These are phyloP conservation scores for Autographa gamma DNA, from an alignment of 2,888 invertebrate species.

Conservation along the genomic window DNA sequence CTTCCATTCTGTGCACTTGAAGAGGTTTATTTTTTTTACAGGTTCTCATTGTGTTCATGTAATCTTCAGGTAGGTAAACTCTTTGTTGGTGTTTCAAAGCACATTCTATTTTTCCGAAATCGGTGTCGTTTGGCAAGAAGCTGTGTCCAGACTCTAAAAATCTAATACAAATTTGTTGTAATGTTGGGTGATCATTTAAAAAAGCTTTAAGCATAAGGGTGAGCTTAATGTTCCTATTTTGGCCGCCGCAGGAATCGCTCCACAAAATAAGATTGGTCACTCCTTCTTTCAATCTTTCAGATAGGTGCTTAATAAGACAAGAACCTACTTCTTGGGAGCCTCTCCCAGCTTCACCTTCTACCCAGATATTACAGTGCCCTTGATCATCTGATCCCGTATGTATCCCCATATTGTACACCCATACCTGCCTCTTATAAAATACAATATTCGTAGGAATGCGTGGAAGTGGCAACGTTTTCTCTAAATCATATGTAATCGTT, in stretches of 20 bases:
- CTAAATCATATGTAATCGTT: conserved; percentile 18
- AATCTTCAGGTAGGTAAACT: too few species aligned
- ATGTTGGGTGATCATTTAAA: conserved; percentile 30
- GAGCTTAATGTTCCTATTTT: conserved; percentile 41
- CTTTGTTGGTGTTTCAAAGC: too few species aligned
- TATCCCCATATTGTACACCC: conserved; percentile 31
- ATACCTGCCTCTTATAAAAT: conserved; percentile 30
- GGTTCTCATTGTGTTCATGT: too few species aligned
- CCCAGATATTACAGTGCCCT: conserved; percentile 34
- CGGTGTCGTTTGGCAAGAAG: too few species aligned
- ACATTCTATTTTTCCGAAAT: too few species aligned
- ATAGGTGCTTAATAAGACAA: conserved; percentile 23
- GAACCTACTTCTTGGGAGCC: conserved; percentile 33
- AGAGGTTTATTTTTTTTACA: neutral
- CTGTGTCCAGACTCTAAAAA: too few species aligned
- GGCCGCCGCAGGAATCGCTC: conserved; percentile 38
- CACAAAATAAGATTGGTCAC: conserved; percentile 28
- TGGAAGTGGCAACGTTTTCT: conserved; percentile 30
- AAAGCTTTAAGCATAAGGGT: conserved; percentile 40
- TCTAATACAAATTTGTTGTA: too few species aligned
- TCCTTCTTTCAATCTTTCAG: conserved; percentile 16
- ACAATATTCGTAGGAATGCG: conserved; percentile 25
- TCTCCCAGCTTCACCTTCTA: conserved; percentile 38
- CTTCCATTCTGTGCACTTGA: too few species aligned
- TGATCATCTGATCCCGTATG: conserved; percentile 21